Base-by-base conservation (phyloP, 2,113 vertebrate genomes). In the Xiphophorus maculatus region DNA sequence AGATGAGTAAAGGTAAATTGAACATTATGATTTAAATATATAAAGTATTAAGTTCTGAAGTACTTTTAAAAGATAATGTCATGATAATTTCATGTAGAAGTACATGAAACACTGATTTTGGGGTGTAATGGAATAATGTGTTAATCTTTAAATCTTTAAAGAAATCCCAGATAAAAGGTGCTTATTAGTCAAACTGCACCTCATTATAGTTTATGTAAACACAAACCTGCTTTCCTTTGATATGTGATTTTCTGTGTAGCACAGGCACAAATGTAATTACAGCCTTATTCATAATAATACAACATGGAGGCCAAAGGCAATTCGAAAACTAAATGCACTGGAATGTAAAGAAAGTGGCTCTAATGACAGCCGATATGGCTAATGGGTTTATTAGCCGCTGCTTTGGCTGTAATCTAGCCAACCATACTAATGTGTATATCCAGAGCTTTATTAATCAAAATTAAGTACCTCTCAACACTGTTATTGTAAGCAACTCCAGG, bases 311-410 rank as follows among this genome's bases (percentile, higher is more conserved):
- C 83, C 48, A 40, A 58, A 9, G 75, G 88, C 85, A 67, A 33
- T 64, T 73, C 73, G 74, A 35, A 66, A 85, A 83, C 84, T 81
- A 64, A 86, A 84, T 51, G 37, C 28, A 27, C 66, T 73, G 74
- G 86, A 90, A 85, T 64, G 30, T 15, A 11, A 65, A 60, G 19
- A 17, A 51, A 81, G 60, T 73, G 33, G 25, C 82, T 75, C 65
- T 89, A 83, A 87, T 88, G 85, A 82, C 73, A 73, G 0, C 51
- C 0, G 12, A 61, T 64, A 64, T 71, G 69, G 2, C 66, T 69
- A 77, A 86, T 67, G 67, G 44, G 75, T 87, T 83, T 61, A 76
- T 83, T 44, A 77, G 68, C 82, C 27, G 69, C 29, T 40, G 35
- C 44, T 74, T 77, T 35, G 77, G 79, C 27, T 81, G 69, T 13